These are phyloP conservation scores for Megaustenia siamemsis DNA, from an alignment of 2,888 invertebrate genomes.

Conservation along the genomic window DNA sequence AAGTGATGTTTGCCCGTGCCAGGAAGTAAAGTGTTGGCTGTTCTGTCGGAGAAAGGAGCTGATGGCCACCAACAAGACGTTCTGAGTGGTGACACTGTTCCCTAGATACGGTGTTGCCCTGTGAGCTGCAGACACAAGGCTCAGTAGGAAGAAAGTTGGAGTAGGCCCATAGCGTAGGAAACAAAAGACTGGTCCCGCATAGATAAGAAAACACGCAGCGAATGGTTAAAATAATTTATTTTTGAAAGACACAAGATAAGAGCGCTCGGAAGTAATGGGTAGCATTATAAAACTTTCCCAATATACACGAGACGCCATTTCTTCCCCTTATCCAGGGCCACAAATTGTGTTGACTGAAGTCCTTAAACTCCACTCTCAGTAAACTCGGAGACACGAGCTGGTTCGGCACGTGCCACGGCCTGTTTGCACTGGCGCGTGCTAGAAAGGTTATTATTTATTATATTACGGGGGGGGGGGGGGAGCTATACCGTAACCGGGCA, in stretches of 20 bases:
- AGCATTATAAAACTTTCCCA: constrained; percentile 8
- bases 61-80: no score
- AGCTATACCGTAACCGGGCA: background rate
- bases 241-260: constrained; percentile 24
- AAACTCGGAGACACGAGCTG: constrained; percentile 36
- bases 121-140: background rate
- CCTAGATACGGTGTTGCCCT: background rate
- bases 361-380: constrained; percentile 38
- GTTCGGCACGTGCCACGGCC: constrained; percentile 35
- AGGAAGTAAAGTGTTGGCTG: no score
- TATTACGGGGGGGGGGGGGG: constrained; percentile 1
- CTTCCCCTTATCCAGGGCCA: background rate
- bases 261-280: background rate
- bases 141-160: no score
- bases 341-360: constrained; percentile 28
- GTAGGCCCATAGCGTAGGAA: background rate
- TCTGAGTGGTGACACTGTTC: no score
- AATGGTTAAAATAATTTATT: constrained; percentile 29
- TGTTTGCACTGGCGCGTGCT: constrained; percentile 37
- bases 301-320: constrained; percentile 4
- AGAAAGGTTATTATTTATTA: background rate
- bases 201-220: constrained; percentile 18
- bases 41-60: no score
- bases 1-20: no score
- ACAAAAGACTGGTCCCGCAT: background rate